These are phyloP conservation scores for Myanophis thanlyinensis DNA, from an alignment of 2,113 vertebrate genomes.

Conservation along the genomic window DNA sequence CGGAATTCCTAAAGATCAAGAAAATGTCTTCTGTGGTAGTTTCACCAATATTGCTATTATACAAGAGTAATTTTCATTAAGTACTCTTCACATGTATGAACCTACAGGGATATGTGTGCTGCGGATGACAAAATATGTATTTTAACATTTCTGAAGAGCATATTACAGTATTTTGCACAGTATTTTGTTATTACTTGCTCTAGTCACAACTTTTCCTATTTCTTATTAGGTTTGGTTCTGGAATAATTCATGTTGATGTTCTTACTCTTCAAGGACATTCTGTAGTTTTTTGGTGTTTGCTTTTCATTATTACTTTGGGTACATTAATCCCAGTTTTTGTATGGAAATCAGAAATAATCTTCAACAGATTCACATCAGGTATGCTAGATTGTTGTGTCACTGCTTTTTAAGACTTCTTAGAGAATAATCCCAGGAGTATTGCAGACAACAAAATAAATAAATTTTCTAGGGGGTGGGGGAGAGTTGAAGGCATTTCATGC, in stretches of 20 bases:
- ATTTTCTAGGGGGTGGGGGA: background rate
- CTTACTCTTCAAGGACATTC: slow-evolving; percentile 31
- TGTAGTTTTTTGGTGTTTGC: background rate
- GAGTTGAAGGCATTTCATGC: slow-evolving; percentile 15
- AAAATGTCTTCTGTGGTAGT: background rate
- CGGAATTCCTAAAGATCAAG: background rate
- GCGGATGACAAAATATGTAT: background rate
- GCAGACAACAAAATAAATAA: slow-evolving; percentile 36
- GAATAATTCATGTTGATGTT: background rate
- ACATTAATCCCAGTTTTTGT: slow-evolving; percentile 7
- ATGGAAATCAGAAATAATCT: slow-evolving; percentile 17
- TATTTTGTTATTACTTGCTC: background rate
- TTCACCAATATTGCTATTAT: background rate
- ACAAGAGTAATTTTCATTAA: background rate
- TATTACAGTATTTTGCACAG: background rate
- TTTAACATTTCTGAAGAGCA: background rate
- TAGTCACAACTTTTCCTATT: background rate
- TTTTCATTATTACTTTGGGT: slow-evolving; percentile 15
- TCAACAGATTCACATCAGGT: slow-evolving; percentile 36
- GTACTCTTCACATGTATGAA: background rate
- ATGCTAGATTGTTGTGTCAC: slow-evolving; percentile 26
- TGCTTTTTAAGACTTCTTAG: slow-evolving; percentile 6
- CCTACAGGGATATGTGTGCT: background rate
- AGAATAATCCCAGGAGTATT: slow-evolving; percentile 19
- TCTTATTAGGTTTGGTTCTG: background rate